These are phyloP conservation scores for Yponomeuta cagnagella DNA, from an alignment of 2,888 invertebrate genomes.

Conservation along the genomic window DNA sequence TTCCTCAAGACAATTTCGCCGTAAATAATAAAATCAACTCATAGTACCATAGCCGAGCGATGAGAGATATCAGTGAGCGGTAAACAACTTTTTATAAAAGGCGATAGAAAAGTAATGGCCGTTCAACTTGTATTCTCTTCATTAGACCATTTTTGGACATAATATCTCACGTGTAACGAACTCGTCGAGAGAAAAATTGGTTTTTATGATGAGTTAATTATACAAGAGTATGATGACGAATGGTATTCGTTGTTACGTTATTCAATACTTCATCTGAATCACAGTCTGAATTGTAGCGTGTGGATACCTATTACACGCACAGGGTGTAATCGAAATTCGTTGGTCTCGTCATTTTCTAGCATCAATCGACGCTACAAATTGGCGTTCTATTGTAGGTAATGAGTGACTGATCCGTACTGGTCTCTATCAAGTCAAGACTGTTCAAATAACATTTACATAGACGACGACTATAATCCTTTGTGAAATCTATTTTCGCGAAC, in stretches of 20 bases:
- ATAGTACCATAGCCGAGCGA: not conserved
- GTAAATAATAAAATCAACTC: slow-evolving; percentile 17
- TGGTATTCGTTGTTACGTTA: not conserved
- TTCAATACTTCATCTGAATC: not conserved
- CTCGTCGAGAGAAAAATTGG: not conserved
- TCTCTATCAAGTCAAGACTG: not conserved
- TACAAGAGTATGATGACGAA: not conserved
- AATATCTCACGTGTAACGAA: slow-evolving; percentile 12
- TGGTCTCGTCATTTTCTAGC: not conserved
- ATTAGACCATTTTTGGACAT: slow-evolving; percentile 12
- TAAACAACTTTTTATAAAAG: slow-evolving; percentile 34
- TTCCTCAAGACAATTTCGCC: slow-evolving; percentile 13
- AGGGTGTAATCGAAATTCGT: not conserved
- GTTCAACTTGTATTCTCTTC: slow-evolving; percentile 21
- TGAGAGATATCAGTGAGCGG: slow-evolving; percentile 15
- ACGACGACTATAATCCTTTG: slow-evolving; percentile 20
- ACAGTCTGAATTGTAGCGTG: not conserved
- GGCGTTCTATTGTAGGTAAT: not conserved
- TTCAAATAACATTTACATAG: not conserved
- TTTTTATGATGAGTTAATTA: not conserved
- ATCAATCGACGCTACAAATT: not conserved
- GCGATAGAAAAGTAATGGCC: slow-evolving; percentile 21
- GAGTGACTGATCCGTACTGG: not conserved
- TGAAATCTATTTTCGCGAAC: slow-evolving; percentile 39
- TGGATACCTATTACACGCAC: too few relatives aligned